Evolutionary conservation across 37 sponge, comb jelly and placozoan genomes (phyloP).

Genomic region (Geodia barretti): DNA sequence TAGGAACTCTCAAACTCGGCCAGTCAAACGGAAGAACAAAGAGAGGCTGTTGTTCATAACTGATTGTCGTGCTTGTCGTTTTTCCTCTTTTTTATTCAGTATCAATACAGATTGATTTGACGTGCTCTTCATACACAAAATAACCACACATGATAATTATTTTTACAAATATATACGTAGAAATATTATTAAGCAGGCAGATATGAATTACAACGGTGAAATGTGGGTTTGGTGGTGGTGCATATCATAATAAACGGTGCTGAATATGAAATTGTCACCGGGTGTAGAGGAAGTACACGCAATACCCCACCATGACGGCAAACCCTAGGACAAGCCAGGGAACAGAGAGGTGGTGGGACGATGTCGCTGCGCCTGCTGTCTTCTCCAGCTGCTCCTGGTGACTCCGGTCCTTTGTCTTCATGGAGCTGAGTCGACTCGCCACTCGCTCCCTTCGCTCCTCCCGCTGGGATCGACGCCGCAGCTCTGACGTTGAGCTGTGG

Average conservation of each 20-base stretch:
- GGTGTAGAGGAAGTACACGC: slow-evolving; percentile 28
- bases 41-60: slow-evolving; percentile 8
- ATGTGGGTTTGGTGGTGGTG: too few species aligned
- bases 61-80: not conserved
- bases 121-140: too few species aligned
- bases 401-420: slow-evolving; percentile 39
- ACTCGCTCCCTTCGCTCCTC: slow-evolving; percentile 21
- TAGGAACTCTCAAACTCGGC: slow-evolving; percentile 46
- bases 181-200: too few species aligned
- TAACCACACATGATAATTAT: too few species aligned
- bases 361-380: slow-evolving; percentile 4
- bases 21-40: slow-evolving; percentile 5
- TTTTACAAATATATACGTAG: too few species aligned
- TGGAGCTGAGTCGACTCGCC: slow-evolving; percentile 19
- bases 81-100: not conserved
- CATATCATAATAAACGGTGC: too few species aligned
- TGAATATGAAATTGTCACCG: too few species aligned
- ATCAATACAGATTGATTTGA: too few species aligned
- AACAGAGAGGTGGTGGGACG: slow-evolving; percentile 21
- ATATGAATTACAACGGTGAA: too few species aligned
- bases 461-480: not conserved
- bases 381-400: slow-evolving; percentile 2
- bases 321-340: slow-evolving; percentile 50
- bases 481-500: not conserved
- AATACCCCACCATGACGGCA: slow-evolving; percentile 46